phyloP scores from a whole-genome alignment of 1,140 invertebrate species.

The silkworm (Bombyx mori) region ASM3026992v2 NC_085123.1:13701501-13702000 shows the following conservation, averaged over 20 bases:
- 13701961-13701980: too few species aligned
- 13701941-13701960: too few species aligned
- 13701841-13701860: background rate
- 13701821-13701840: background rate
- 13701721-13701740: constrained; percentile 10
- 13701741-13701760: constrained; percentile 5
- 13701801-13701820: background rate
- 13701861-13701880: background rate
- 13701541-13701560: too few species aligned
- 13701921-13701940: too few species aligned
- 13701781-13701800: too few species aligned
- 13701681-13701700: constrained; percentile 20
- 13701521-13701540: too few species aligned
- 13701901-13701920: too few species aligned
- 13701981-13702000: too few species aligned
- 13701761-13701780: background rate
- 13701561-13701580: background rate
- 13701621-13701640: constrained; percentile 25
- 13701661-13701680: constrained; percentile 27
- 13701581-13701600: constrained; percentile 13
- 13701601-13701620: constrained; percentile 11
- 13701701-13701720: constrained; percentile 8
- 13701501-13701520: too few species aligned
- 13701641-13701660: constrained; percentile 23
- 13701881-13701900: background rate